phyloP scores from a whole-genome alignment of 2,797 vertebrate species.

The Sebastes diaconus region DNA sequence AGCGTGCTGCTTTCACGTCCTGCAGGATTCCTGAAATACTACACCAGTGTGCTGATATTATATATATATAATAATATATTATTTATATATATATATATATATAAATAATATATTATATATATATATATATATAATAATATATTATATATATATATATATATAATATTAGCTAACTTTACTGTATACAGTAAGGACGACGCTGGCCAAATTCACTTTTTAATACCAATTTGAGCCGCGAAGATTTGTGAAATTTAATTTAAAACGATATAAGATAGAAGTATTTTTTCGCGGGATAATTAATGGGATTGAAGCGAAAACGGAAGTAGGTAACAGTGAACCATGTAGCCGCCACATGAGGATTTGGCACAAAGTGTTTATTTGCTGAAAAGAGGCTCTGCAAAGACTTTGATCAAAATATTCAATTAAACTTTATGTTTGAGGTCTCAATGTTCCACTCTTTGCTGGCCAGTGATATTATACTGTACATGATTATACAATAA shows the following conservation, averaged over 20 bases:
- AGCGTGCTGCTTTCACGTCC: not conserved
- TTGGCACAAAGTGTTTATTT: not conserved
- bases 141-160: no score
- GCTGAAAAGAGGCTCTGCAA: not conserved
- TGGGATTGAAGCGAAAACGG: not conserved
- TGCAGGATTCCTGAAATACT: fast-evolving
- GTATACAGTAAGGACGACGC: fast-evolving
- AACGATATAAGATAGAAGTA: not conserved
- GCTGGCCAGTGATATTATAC: not conserved
- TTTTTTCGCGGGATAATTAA: not conserved
- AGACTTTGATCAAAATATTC: not conserved
- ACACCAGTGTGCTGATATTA: no score
- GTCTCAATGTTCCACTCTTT: not conserved
- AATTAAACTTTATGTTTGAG: not conserved
- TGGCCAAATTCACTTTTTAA: not conserved
- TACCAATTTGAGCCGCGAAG: not conserved
- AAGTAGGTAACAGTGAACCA: not conserved
- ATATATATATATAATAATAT: no score
- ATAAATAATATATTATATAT: no score
- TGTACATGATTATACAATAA: not conserved
- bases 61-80: no score
- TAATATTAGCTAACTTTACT: not conserved
- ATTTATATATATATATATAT: no score
- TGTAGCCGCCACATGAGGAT: not conserved
- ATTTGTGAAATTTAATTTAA: not conserved